Evolutionary conservation across 2,888 invertebrate species (phyloP), one percentile per base, ranked within the genome.

Genomic region (Drosophila dives): DNA sequence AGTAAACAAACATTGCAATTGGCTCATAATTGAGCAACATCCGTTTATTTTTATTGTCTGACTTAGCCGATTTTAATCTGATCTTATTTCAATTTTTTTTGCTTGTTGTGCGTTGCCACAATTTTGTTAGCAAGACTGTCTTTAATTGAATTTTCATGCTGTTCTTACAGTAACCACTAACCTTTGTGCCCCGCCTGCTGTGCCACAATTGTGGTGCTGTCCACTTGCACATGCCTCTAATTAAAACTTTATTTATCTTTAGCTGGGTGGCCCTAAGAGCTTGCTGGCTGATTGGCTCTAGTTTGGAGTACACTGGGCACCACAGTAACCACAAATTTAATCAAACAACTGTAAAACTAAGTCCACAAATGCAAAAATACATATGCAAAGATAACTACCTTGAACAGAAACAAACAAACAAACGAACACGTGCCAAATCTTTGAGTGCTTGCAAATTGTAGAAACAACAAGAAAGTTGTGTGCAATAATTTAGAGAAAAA

Each of bases 211-310:
- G 26, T 42, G 59, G 51, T 55, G n/a, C 11, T 59, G 45, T 42
- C 64, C 65, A 56, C 45, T 62, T 60, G 45, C 40, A 59, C 77
- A 81, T 72, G 72, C 55, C 76, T 71, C 77, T 75, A 86, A 85
- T 89, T 86, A 86, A 85, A 85, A 85, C 80, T 84, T 85, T 89
- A 75, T 75, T 75, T 77, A 66, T 69, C 60, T 67, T 64, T 54
- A 65, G 59, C 54, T 36, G 38, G 50, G 33, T 50, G 34, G 33
- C 50, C 60, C 62, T 34, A 36, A 45, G 51, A 62, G 20, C 45
- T 64, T 34, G n/a, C 20, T 61, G 61, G 51, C 62, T 68, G 80
- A 76, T 80, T 78, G 76, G 58, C 42, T 49, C 23, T 26, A 58
- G 60, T 34, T 36, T 23, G 23, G 36, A 51, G 51, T 33, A 17